A percentile compares a stretch with the other conserved stretches of the same genome.
phyloP scores from a whole-genome alignment of 2,888 invertebrate genomes.

The Mycalesis mineus region DNA sequence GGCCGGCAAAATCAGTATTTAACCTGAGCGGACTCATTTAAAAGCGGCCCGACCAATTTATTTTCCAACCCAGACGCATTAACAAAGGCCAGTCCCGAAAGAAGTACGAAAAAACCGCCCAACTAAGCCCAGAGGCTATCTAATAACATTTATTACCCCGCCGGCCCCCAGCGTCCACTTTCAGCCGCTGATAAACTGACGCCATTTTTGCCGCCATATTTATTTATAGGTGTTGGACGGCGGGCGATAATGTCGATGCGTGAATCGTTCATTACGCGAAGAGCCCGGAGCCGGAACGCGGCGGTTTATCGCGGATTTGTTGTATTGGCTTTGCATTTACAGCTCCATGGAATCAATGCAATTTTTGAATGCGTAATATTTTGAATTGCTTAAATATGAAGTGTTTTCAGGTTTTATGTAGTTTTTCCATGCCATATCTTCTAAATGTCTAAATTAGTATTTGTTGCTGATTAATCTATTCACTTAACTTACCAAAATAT shows the following conservation, averaged over 20 bases:
- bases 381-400: background rate
- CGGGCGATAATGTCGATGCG: conserved; percentile 65
- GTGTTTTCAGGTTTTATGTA: too few relatives aligned
- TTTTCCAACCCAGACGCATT: conserved; percentile 71
- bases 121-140: conserved; percentile 77
- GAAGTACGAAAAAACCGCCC: conserved; percentile 64
- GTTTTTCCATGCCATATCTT: too few relatives aligned
- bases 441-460: too few relatives aligned
- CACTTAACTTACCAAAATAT: too few relatives aligned
- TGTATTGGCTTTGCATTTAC: conserved; percentile 34
- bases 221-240: conserved; percentile 71
- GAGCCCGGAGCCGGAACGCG: conserved; percentile 38
- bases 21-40: conserved; percentile 43
- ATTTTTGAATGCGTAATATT: background rate
- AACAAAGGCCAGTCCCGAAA: conserved; percentile 68
- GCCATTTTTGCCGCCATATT: conserved; percentile 78
- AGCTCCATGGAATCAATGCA: conserved; percentile 20
- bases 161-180: conserved; percentile 76
- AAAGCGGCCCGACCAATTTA: conserved; percentile 66
- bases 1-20: conserved; percentile 32
- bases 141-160: conserved; percentile 78
- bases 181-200: conserved; percentile 74
- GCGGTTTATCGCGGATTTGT: conserved; percentile 33
- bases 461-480: too few relatives aligned
- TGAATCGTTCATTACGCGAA: conserved; percentile 54